Evolutionary conservation across 2,113 vertebrate genomes (phyloP), one percentile per base, ranked within the genome.

Genomic region (Aplodontia rufa): DNA sequence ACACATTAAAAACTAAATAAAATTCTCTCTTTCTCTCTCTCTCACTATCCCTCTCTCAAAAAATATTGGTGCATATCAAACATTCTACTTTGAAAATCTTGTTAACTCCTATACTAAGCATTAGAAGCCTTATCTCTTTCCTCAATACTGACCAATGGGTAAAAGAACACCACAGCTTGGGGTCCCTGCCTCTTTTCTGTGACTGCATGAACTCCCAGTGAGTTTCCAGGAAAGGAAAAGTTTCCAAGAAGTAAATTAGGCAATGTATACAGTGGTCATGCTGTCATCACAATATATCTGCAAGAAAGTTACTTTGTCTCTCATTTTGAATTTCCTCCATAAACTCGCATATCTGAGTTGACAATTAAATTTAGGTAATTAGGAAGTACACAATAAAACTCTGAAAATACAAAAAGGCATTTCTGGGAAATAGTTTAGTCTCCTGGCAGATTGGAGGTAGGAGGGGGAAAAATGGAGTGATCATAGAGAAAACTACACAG

Each of bases 401-500:
- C 28, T 68, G 64, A 92, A 96, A 79, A 91, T 30, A 26, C 17
- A 82, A 94, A 90, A 91, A 88, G 45, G 51, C 81, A 72, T 53
- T 94, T 87, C 72, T 90, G 72, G 37, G 66, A 80, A 92, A 68
- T 6, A 90, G 53, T 74, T 87, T 51, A 64, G 62, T 64, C 35
- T 87, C 14, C 2, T 30, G 47, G 75, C 22, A 74, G n/a, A 47
- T 0, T 28, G n/a, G 40, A 81, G 49, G 47, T 58, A 64, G 58
- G 8, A 58, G 17, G 53, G 40, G 8, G 6, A 37, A 32, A 7
- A 53, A 32, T 13, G 13, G 8, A 55, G 42, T 81, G 82, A 76
- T 80, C 71, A 86, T 42, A 96, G 49, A 78, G 74, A 94, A 95
- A 95, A 90, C 47, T 95, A 55, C 20, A 40, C 11, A 81, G 85